Percentiles rank a stretch among this genome's conserved stretches.
These are phyloP conservation scores for Nomia melanderi DNA, from an alignment of 1,140 invertebrate genomes.

Conservation along the genomic window DNA sequence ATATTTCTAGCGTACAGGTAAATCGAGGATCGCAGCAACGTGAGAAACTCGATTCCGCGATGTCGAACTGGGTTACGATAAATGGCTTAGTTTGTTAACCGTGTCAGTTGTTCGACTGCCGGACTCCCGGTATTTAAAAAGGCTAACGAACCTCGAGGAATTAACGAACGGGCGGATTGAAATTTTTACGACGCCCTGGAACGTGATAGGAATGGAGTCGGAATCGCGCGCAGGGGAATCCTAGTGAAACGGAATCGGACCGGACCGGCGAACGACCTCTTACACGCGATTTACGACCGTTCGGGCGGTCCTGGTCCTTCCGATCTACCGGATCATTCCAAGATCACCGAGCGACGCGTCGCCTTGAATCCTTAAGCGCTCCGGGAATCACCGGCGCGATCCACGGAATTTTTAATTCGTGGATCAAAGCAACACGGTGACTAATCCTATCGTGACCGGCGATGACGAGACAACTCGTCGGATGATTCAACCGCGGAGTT, in stretches of 20 bases:
- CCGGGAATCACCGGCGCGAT: too few species aligned
- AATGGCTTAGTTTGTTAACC: neutral
- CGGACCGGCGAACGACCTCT: neutral
- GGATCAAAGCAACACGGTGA: neutral
- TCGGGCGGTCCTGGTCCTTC: constrained; percentile 15
- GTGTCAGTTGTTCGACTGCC: neutral
- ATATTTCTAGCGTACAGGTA: neutral
- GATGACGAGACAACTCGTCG: neutral
- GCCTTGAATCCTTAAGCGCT: neutral
- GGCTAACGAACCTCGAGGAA: neutral
- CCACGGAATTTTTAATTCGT: neutral
- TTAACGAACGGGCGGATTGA: neutral
- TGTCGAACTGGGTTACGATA: too few species aligned
- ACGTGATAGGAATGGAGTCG: constrained; percentile 8
- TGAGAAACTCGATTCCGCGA: too few species aligned
- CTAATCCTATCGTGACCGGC: neutral
- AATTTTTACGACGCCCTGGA: too few species aligned
- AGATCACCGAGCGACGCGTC: neutral
- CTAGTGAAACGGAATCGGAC: neutral
- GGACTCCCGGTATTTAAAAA: neutral
- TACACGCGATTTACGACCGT: constrained; percentile 4
- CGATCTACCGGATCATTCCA: neutral
- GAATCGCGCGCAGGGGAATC: too few species aligned
- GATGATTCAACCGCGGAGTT: too few species aligned
- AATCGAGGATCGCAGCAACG: neutral